Evolutionary conservation across 37 sponge, comb jelly and placozoan genomes (phyloP).

Genomic region (Halichondria panicea): DNA sequence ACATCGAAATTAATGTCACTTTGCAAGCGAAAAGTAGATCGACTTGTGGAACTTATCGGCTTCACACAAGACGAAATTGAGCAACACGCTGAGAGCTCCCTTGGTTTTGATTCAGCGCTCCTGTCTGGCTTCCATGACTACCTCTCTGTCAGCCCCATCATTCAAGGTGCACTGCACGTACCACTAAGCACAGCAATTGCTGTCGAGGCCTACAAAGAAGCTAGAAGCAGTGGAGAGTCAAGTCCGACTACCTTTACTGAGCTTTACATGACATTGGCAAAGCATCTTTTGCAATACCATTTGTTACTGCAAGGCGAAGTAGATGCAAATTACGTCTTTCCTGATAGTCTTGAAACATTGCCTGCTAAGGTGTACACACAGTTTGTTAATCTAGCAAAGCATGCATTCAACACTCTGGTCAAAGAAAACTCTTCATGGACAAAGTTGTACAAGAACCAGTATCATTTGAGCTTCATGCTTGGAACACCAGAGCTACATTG

Average conservation of each 20-base stretch:
- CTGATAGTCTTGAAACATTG: slow-evolving; percentile 4
- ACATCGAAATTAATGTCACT: neutral
- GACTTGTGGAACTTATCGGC: slow-evolving; percentile 17
- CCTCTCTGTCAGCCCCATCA: slow-evolving; percentile 12
- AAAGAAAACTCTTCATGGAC: neutral
- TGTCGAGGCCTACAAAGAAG: slow-evolving; percentile 19
- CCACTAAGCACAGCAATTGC: slow-evolving; percentile 20
- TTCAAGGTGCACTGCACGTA: slow-evolving; percentile 15
- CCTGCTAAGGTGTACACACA: slow-evolving; percentile 11
- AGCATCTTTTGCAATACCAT: slow-evolving; percentile 6
- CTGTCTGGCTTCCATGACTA: slow-evolving; percentile 5
- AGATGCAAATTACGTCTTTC: neutral
- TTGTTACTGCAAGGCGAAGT: slow-evolving; percentile 10
- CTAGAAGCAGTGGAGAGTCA: neutral
- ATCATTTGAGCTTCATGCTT: slow-evolving; percentile 25
- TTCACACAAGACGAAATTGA: slow-evolving; percentile 17
- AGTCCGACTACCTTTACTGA: slow-evolving; percentile 11
- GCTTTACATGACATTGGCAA: neutral
- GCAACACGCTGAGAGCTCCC: slow-evolving; percentile 14
- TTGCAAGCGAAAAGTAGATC: neutral
- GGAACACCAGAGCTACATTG: slow-evolving; percentile 3
- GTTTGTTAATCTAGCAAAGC: slow-evolving; percentile 4
- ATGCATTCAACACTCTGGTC: slow-evolving; percentile 7
- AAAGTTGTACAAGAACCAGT: slow-evolving; percentile 2
- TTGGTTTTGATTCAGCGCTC: neutral